Evolutionary conservation across 2,797 vertebrate genomes (phyloP).

Genomic region (Sebastes minor): DNA sequence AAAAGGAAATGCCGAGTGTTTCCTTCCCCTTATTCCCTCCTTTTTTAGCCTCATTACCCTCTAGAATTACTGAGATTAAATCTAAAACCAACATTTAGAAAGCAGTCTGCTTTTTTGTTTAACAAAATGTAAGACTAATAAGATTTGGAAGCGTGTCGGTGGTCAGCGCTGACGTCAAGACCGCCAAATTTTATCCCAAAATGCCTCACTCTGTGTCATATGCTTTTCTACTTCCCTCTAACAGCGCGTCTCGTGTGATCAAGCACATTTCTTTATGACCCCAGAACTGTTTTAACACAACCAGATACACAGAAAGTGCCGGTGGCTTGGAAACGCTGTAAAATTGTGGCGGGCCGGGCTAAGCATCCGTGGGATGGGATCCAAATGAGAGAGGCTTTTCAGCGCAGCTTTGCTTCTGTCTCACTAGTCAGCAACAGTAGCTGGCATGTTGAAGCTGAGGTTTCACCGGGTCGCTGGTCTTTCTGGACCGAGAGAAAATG

Average conservation of each 20-base stretch:
- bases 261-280: conserved; percentile 39
- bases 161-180: conserved; percentile 39
- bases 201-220: not conserved
- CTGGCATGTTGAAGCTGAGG: conserved; percentile 34
- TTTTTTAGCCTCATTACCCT: not conserved
- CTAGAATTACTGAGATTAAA: conserved; percentile 16
- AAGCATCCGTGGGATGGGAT: conserved; percentile 15
- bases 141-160: conserved; percentile 26
- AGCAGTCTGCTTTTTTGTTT: not conserved
- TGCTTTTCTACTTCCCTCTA: conserved; percentile 40
- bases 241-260: conserved; percentile 23
- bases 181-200: conserved; percentile 7
- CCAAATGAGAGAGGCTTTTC: conserved; percentile 38
- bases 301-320: conserved; percentile 56
- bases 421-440: conserved; percentile 38
- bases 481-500: conserved; percentile 22
- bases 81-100: conserved; percentile 35
- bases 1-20: conserved; percentile 6
- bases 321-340: conserved; percentile 32
- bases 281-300: conserved; percentile 45
- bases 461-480: conserved; percentile 30
- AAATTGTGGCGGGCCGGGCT: conserved; percentile 8
- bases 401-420: conserved; percentile 20
- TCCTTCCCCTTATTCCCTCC: not conserved
- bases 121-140: conserved; percentile 5